Evolutionary conservation across 1,140 invertebrate species (phyloP), one percentile per base, ranked within the genome.

Genomic region (Drosophila mayri): DNA sequence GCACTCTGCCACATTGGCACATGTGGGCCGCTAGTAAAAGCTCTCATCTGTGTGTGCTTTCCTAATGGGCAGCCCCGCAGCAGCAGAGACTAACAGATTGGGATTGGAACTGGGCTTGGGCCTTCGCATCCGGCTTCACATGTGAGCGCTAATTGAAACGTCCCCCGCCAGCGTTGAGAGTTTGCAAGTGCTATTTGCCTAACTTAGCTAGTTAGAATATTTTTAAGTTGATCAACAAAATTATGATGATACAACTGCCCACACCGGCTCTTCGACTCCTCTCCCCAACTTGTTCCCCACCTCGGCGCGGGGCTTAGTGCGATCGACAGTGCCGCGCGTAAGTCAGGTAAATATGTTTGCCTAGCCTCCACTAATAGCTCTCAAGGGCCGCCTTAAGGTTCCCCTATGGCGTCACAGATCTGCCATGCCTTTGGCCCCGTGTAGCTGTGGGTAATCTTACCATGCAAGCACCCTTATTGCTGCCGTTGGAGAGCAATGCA

Each of bases 391-490:
- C 61, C 68, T 73, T 71, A 41, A 65, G 46, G 46, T 65, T 32
- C 52, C 37, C 43, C 52, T 47, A 60, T 46, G 60, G 50, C 62
- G 54, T 30, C 37, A 10, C 38, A 28, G 22, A 14, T 20, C 32
- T n/a, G 32, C 43, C 58, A 20, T 35, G 44, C 12, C 25, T 12
- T 14, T 20, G 18, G 5, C 12, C 18, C 18, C 12, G 10, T 11
- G 30, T 25, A 4, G 6, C n/a, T 35, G 25, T 37, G n/a, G 14
- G 20, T 47, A 22, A 49, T 52, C 50, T 30, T 77, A 93, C 92
- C 91, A 92, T 92, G 49, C 92, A 92, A 52, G 92, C 92, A 41
- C 92, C 92, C 57, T 88, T 92, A 63, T 92, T 91, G 60, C 64
- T 79, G 60, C 88, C 84, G 78, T 88, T 90, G 37, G 61, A 14